Conservation (phyloP, 2,113 vertebrate genomes). For the Microcebus jonahi region DNA sequence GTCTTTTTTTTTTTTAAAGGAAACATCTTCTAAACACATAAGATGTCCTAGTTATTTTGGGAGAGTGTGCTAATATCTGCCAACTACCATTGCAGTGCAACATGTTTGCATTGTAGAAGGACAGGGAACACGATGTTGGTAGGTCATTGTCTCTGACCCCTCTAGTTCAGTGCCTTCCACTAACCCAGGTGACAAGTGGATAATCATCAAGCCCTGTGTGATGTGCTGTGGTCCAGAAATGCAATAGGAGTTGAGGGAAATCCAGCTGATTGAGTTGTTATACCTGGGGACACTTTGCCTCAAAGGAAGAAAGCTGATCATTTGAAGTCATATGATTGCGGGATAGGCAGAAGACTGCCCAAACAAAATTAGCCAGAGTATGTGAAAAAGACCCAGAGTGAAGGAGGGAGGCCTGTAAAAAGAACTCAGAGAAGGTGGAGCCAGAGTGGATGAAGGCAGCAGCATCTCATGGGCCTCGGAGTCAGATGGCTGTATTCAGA, state of each 20-base stretch:
- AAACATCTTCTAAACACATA: not conserved
- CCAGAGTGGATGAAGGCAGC: not conserved
- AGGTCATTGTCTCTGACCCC: not conserved
- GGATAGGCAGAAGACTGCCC: not conserved
- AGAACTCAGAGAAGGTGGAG: too few species aligned
- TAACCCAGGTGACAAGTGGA: not conserved
- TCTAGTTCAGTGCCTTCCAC: not conserved
- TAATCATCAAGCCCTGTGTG: not conserved
- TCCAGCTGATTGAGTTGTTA: not conserved
- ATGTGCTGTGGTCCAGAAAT: not conserved
- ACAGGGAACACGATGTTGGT: accelerated
- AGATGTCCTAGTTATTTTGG: not conserved
- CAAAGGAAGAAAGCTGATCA: not conserved
- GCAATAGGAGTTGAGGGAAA: not conserved
- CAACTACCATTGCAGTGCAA: accelerated
- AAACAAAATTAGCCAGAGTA: accelerated
- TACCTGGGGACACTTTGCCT: not conserved
- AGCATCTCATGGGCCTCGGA: not conserved
- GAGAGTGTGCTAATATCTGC: not conserved
- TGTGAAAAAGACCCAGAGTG: not conserved
- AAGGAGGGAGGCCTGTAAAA: too few species aligned
- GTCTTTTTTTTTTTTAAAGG: not conserved
- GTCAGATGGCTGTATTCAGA: too few species aligned
- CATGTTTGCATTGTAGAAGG: accelerated
- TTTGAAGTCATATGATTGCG: not conserved